A percentile compares a stretch with the other conserved stretches of the same genome.
Evolutionary conservation across 2,888 invertebrate species (phyloP).

Genomic region (Sycophila texana): DNA sequence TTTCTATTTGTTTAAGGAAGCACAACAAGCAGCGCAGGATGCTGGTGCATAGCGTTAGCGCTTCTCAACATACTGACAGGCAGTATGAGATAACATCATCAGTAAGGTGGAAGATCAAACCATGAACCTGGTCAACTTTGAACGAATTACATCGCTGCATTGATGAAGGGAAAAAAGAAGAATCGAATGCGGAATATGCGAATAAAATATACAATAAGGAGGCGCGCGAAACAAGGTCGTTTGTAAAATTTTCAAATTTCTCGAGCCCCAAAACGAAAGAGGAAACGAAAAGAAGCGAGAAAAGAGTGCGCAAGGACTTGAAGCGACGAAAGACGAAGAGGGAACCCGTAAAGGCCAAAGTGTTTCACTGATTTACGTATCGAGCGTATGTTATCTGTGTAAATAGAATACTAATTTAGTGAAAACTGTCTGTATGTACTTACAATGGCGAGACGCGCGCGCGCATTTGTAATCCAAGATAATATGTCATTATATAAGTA

Average conservation of each 20-base stretch:
- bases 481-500: conserved; percentile 67
- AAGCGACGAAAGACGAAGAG: conserved; percentile 37
- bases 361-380: conserved; percentile 66
- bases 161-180: conserved; percentile 30
- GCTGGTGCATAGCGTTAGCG: conserved; percentile 64
- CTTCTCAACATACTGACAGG: conserved; percentile 63
- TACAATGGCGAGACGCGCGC: conserved; percentile 60
- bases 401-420: conserved; percentile 73
- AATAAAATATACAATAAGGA: neutral
- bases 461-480: conserved; percentile 65
- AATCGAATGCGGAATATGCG: neutral
- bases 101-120: conserved; percentile 63
- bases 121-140: conserved; percentile 62
- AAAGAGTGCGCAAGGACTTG: conserved; percentile 41
- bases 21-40: conserved; percentile 62
- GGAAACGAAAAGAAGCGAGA: conserved; percentile 48
- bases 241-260: conserved; percentile 69
- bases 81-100: conserved; percentile 72
- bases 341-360: conserved; percentile 41
- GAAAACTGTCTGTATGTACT: conserved; percentile 62
- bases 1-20: conserved; percentile 60
- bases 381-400: conserved; percentile 73
- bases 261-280: conserved; percentile 51
- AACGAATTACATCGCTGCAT: conserved; percentile 54
- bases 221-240: conserved; percentile 50